A percentile compares a stretch with the other conserved stretches of the same genome.
phyloP scores from a whole-genome alignment of 53 echinoderm and acorn worm genomes.

The Arbacia lixula region DNA sequence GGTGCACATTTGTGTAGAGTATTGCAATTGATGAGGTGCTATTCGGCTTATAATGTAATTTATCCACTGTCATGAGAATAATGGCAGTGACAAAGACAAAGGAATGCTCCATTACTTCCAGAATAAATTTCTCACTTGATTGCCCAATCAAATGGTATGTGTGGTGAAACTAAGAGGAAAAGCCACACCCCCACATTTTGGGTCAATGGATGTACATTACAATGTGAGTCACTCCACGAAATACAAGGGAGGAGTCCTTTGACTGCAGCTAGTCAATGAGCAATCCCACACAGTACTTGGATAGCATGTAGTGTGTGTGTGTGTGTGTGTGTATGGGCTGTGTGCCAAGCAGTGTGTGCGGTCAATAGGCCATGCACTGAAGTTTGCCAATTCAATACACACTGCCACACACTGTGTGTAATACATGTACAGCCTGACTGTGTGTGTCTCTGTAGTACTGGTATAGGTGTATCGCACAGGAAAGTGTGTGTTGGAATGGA shows the following conservation, averaged over 20 bases:
- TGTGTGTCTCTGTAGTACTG: too few relatives aligned
- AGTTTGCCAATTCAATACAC: not conserved
- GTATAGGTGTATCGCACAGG: too few relatives aligned
- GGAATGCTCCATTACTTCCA: too few relatives aligned
- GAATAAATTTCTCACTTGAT: too few relatives aligned
- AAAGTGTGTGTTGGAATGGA: too few relatives aligned
- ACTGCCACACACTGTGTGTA: not conserved
- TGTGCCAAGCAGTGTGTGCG: not conserved
- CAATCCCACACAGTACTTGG: not conserved
- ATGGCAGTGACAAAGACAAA: too few relatives aligned
- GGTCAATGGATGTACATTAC: conserved; percentile 4
- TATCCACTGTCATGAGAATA: too few relatives aligned
- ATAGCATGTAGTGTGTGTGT: not conserved
- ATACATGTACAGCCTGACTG: not conserved
- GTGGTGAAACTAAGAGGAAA: too few relatives aligned
- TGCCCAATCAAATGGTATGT: too few relatives aligned
- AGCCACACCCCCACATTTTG: not conserved
- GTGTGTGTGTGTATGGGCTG: not conserved
- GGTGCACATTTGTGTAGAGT: too few relatives aligned
- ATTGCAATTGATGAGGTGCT: too few relatives aligned
- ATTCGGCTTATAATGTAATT: too few relatives aligned
- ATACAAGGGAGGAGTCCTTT: conserved; percentile 11
- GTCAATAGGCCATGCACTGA: not conserved
- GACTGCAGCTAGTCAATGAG: not conserved
- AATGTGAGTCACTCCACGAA: conserved; percentile 4